Conservation (phyloP, 2,113 vertebrate species). For the Orthonyx spaldingii region DNA sequence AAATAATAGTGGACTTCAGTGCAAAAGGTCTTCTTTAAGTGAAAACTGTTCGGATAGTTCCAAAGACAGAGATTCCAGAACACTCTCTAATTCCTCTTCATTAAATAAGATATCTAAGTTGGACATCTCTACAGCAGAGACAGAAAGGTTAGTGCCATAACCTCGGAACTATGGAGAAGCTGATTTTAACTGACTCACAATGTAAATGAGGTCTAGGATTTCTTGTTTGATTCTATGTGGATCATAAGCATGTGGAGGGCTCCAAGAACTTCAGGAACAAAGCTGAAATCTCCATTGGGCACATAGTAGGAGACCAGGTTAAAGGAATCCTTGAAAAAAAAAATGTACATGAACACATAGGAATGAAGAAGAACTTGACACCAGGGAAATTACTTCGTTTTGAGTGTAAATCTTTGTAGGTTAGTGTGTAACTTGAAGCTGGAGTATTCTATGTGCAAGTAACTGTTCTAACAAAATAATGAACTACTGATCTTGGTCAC, state of each 20-base stretch:
- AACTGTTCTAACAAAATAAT: background rate
- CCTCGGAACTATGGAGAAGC: background rate
- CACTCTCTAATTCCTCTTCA: slow-evolving; percentile 75
- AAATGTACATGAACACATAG: background rate
- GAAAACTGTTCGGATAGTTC: slow-evolving; percentile 81
- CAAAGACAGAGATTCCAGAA: slow-evolving; percentile 81
- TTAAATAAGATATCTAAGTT: slow-evolving; percentile 71
- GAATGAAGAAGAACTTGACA: background rate
- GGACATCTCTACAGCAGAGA: slow-evolving; percentile 62
- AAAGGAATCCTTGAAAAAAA: background rate
- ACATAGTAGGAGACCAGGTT: fast-evolving
- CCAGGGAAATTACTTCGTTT: background rate
- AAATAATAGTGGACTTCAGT: slow-evolving; percentile 74
- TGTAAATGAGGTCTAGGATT: background rate
- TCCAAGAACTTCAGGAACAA: background rate
- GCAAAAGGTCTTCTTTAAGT: slow-evolving; percentile 83
- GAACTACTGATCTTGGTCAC: background rate
- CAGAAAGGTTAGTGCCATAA: slow-evolving; percentile 69
- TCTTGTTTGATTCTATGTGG: background rate
- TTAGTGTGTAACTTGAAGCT: background rate
- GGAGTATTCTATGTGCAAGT: background rate
- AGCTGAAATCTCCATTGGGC: background rate
- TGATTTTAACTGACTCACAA: background rate
- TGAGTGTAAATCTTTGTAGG: background rate
- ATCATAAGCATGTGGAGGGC: background rate